Evolutionary conservation across 2,888 invertebrate genomes (phyloP), one percentile per base, ranked within the genome.

Genomic region (Xylophagus ater): DNA sequence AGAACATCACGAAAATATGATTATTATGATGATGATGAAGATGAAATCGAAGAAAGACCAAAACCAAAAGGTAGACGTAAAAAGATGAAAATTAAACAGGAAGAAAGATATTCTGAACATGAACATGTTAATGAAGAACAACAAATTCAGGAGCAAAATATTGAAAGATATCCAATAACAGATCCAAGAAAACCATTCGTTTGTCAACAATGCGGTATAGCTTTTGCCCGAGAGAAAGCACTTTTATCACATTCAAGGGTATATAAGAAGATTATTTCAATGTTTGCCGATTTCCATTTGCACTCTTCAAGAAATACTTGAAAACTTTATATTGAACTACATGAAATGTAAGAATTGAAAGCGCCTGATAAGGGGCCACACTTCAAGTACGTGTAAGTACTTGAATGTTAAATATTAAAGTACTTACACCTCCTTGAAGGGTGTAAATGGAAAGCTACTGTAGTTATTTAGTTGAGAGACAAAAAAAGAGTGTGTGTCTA

Each of bases 171-270:
- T 60, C 75, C 76, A 1, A 62, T 76, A 10, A 70, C 72, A 0
- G 84, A 84, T 62, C 77, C 81, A 1, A 69, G 76, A 25, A 78
- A 82, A 42, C 85, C 86, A 1, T 86, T 86, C 54, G 86, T 85
- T 1, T 87, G 87, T 50, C 79, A 79, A 49, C 74, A 75, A 47
- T 81, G 81, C 54, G 84, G 71, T 1, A 72, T 86, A 39, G 80
- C 80, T 4, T 83, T 86, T 63, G 85, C 85, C 0, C 68, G 86
- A 35, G 84, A 86, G 55, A 87, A 86, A 54, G 86, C 86, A 1
- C 62, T 86, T 17, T 76, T 79, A 37, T 83, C 85, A 0, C 86
- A 87, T 56, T 68, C 80, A 0, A 70, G 74, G 62, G 75, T 74
- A 44, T 57, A 15, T 23, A 3, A 10, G 9, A 23, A 23, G 5